Conservation (phyloP, 2,113 vertebrate genomes). For the Thomomys bottae region DNA sequence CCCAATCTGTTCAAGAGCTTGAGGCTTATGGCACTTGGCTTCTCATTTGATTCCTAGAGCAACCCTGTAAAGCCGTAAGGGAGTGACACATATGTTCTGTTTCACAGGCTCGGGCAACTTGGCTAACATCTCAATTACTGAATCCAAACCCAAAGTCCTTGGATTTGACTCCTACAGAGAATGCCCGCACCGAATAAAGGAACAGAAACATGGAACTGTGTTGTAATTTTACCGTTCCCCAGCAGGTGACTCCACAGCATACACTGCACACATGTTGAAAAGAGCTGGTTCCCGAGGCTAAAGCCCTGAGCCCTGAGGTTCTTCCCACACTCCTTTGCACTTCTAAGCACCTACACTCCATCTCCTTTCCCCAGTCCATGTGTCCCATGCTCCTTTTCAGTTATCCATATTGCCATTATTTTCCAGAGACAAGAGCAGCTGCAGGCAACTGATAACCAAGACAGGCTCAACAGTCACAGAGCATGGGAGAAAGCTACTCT, state of each 20-base stretch:
- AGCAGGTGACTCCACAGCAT: not conserved
- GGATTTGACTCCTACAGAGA: not conserved
- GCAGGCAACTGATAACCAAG: not conserved
- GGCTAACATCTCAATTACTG: not conserved
- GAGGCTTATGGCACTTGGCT: not conserved
- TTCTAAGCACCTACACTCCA: not conserved
- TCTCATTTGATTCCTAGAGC: not conserved
- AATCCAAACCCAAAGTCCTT: not conserved
- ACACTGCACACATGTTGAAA: not conserved
- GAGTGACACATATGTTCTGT: not conserved
- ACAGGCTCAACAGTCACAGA: not conserved
- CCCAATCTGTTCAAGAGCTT: not conserved
- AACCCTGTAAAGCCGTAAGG: not conserved
- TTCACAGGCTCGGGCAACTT: not conserved
- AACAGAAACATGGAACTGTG: too few relatives aligned
- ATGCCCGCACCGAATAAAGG: not conserved
- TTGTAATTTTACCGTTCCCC: not conserved
- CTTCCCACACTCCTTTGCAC: not conserved
- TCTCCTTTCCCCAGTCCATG: not conserved
- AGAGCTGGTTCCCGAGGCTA: not conserved
- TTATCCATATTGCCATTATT: not conserved
- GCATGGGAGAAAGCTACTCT: not conserved
- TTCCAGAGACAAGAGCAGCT: not conserved
- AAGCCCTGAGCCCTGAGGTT: not conserved
- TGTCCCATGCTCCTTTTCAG: not conserved